These are phyloP conservation scores for Sarcophaga caerulescens DNA, from an alignment of 2,888 invertebrate genomes.

Conservation along the genomic window DNA sequence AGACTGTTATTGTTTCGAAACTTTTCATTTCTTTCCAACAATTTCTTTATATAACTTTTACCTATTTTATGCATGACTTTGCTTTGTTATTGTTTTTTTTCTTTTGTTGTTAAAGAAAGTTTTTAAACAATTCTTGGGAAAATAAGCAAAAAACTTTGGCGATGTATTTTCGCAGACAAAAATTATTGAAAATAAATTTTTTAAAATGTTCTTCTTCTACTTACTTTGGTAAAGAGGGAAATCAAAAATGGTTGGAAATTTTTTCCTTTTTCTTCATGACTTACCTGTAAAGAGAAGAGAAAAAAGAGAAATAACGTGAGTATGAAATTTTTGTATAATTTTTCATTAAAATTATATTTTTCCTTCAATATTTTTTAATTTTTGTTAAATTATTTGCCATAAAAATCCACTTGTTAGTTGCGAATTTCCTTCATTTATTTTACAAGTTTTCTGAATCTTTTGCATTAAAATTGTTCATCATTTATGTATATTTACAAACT, in stretches of 20 bases:
- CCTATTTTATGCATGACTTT: neutral
- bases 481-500: neutral
- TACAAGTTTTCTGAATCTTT: neutral
- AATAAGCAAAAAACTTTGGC: neutral
- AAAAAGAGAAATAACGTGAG: neutral
- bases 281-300: slow-evolving; percentile 39
- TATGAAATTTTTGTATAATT: neutral
- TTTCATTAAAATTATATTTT: neutral
- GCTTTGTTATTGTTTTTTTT: no score
- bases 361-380: neutral
- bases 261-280: neutral
- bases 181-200: slow-evolving; percentile 5
- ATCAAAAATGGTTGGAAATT: neutral
- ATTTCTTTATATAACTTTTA: neutral
- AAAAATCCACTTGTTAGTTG: neutral
- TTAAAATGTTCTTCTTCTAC: slow-evolving; percentile 2
- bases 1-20: no score
- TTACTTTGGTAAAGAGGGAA: neutral
- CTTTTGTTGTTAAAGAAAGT: neutral
- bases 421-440: neutral
- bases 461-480: no score
- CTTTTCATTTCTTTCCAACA: neutral
- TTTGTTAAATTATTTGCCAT: neutral
- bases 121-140: neutral
- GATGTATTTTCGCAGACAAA: slow-evolving; percentile 2